Evolutionary conservation across 2,113 vertebrate genomes (phyloP).

Genomic region (Sialia sialis): DNA sequence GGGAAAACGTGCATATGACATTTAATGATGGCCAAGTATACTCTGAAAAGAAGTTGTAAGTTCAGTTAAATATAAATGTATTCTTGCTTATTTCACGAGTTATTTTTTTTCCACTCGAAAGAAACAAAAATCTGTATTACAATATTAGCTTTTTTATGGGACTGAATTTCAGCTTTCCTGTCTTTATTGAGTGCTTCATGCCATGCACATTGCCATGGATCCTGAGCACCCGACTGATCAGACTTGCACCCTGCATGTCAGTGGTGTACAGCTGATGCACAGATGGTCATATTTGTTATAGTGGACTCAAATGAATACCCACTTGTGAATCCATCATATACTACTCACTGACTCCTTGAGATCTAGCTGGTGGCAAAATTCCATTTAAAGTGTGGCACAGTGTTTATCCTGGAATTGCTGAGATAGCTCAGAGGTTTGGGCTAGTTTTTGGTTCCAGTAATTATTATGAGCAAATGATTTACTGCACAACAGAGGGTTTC

Average conservation of each 20-base stretch:
- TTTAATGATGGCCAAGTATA: not conserved
- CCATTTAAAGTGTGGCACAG: not conserved
- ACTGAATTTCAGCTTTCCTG: not conserved
- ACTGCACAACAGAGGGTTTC: not conserved
- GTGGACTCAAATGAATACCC: not conserved
- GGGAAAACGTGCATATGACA: not conserved
- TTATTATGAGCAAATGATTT: not conserved
- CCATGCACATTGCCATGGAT: not conserved
- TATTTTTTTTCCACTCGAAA: not conserved
- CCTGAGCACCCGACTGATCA: not conserved
- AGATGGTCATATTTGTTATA: not conserved
- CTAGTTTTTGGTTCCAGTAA: not conserved
- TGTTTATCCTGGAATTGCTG: not conserved
- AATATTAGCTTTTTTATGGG: not conserved
- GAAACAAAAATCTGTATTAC: not conserved
- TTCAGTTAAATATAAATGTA: not conserved
- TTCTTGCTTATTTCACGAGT: not conserved
- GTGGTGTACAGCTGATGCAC: not conserved
- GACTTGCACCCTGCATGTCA: not conserved
- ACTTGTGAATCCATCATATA: not conserved
- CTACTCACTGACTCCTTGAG: not conserved
- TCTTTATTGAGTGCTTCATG: not conserved
- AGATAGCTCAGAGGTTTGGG: not conserved
- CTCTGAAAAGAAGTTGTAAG: not conserved
- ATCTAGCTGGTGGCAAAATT: not conserved